phyloP scores from a whole-genome alignment of 2,888 invertebrate genomes.

The Hirtodrosophila histrioides region DNA sequence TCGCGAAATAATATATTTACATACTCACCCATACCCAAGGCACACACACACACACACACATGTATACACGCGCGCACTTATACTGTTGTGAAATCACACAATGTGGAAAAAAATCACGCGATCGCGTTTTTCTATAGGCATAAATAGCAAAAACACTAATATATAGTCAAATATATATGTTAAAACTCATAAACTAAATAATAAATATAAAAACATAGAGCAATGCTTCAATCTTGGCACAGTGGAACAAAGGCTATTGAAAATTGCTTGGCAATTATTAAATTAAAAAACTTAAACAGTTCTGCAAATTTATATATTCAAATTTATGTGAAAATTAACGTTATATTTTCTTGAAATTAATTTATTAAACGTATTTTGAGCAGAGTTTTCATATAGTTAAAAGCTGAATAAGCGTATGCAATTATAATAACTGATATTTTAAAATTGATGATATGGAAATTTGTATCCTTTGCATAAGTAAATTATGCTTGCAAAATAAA shows the following conservation, averaged over 20 bases:
- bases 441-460: too few relatives aligned
- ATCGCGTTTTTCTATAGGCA: conserved; percentile 46
- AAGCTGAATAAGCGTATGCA: too few relatives aligned
- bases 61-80: conserved; percentile 11
- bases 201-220: conserved; percentile 26
- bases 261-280: too few relatives aligned
- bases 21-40: conserved; percentile 29
- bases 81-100: conserved; percentile 37
- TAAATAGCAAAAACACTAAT: conserved; percentile 15
- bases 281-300: too few relatives aligned
- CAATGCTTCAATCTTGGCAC: conserved; percentile 20
- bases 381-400: not conserved
- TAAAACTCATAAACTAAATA: conserved; percentile 33
- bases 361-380: not conserved
- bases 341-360: too few relatives aligned
- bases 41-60: conserved; percentile 20
- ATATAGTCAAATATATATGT: conserved; percentile 4
- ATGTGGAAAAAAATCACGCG: conserved; percentile 63
- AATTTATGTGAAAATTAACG: too few relatives aligned
- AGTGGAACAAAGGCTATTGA: conserved; percentile 13
- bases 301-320: too few relatives aligned
- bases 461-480: too few relatives aligned
- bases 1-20: conserved; percentile 41
- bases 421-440: too few relatives aligned
- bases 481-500: too few relatives aligned